Evolutionary conservation across 2,888 invertebrate species (phyloP).

Genomic region (Nemurella pictetii): DNA sequence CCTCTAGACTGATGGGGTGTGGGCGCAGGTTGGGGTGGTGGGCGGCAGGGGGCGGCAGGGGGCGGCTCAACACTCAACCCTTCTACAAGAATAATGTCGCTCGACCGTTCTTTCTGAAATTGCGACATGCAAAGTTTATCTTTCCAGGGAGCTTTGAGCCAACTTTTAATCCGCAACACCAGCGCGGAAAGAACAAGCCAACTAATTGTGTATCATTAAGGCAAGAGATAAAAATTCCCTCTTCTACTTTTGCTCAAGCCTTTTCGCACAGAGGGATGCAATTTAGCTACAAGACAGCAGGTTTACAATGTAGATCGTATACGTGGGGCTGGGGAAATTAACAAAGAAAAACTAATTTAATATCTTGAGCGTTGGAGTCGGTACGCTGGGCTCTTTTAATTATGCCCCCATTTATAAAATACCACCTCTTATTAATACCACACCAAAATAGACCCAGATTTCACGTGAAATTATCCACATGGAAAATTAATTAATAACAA

Average conservation of each 20-base stretch:
- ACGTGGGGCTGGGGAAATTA: conserved; percentile 13
- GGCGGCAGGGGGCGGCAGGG: background rate
- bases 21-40: background rate
- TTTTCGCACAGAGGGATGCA: conserved; percentile 15
- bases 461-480: conserved; percentile 8
- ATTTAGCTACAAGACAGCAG: conserved; percentile 27
- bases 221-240: conserved; percentile 7
- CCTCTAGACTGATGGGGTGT: conserved; percentile 3
- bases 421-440: background rate
- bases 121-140: conserved; percentile 18
- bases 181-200: conserved; percentile 18
- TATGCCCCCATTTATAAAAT: conserved; percentile 22
- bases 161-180: conserved; percentile 11
- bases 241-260: conserved; percentile 2
- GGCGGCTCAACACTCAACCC: background rate
- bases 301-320: background rate
- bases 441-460: conserved; percentile 1
- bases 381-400: conserved; percentile 10
- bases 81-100: conserved; percentile 10
- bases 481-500: conserved; percentile 27
- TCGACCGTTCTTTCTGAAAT: background rate
- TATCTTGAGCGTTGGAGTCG: conserved; percentile 18
- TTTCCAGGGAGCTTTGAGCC: conserved; percentile 8
- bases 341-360: conserved; percentile 33
- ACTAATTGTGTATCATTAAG: conserved; percentile 26